Conservation (phyloP, 1,140 invertebrate species). For the Drosophila novamexicana region DNA sequence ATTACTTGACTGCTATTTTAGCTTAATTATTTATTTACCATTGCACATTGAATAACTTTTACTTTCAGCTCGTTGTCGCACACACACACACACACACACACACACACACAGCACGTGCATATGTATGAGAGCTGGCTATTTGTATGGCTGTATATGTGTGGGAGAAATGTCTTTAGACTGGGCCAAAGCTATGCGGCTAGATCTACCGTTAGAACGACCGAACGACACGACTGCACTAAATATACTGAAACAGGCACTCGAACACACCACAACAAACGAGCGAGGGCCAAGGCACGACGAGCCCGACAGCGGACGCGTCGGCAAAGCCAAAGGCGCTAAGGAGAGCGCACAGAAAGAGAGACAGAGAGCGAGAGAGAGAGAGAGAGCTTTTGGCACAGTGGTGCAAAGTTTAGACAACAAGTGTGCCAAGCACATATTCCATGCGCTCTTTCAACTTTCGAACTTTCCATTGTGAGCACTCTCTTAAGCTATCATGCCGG, state of each 20-base stretch:
- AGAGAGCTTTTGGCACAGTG: constrained; percentile 66
- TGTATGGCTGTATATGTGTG: constrained; percentile 33
- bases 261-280: constrained; percentile 46
- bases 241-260: constrained; percentile 69
- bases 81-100: constrained; percentile 14
- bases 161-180: constrained; percentile 57
- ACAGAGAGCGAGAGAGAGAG: constrained; percentile 10
- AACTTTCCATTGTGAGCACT: not conserved
- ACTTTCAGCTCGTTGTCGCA: constrained; percentile 54
- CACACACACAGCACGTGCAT: constrained; percentile 5
- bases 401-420: constrained; percentile 27
- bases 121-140: constrained; percentile 19
- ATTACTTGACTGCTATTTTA: constrained; percentile 36
- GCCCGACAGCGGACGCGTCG: constrained; percentile 21
- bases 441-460: constrained; percentile 51
- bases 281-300: constrained; percentile 40
- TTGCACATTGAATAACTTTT: constrained; percentile 68
- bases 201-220: constrained; percentile 67
- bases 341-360: constrained; percentile 3
- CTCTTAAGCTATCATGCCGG: constrained; percentile 23
- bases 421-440: constrained; percentile 34
- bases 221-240: constrained; percentile 82
- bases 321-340: constrained; percentile 52
- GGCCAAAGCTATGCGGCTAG: constrained; percentile 42
- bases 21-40: constrained; percentile 67